phyloP scores from a whole-genome alignment of 2,888 invertebrate species.

The Junonia oenone region DNA sequence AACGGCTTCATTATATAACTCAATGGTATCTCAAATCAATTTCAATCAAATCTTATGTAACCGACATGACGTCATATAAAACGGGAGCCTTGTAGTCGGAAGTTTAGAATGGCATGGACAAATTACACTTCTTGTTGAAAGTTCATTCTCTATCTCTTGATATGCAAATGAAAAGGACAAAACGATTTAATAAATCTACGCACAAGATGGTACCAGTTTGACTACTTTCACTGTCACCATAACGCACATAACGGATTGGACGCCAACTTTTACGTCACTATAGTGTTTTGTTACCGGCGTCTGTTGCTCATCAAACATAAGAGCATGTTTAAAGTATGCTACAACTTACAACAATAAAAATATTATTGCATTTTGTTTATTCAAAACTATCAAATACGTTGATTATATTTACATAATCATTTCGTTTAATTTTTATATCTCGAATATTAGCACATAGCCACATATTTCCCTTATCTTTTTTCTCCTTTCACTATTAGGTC shows the following conservation, averaged over 20 bases:
- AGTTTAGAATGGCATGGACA: slow-evolving; percentile 22
- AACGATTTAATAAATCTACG: slow-evolving; percentile 16
- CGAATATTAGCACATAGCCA: too few relatives aligned
- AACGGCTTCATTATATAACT: slow-evolving; percentile 9
- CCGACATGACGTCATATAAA: slow-evolving; percentile 4
- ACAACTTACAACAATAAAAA: background rate
- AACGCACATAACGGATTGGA: slow-evolving; percentile 37
- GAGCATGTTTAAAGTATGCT: background rate
- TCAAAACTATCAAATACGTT: background rate
- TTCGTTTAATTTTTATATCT: too few relatives aligned
- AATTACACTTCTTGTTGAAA: slow-evolving; percentile 6
- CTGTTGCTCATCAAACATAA: background rate
- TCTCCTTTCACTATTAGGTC: too few relatives aligned
- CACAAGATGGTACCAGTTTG: slow-evolving; percentile 31
- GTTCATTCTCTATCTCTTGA: slow-evolving; percentile 17
- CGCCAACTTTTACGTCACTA: slow-evolving; percentile 29
- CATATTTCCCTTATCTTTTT: too few relatives aligned
- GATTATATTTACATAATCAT: background rate
- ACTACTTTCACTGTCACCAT: slow-evolving; percentile 53
- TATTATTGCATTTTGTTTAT: background rate
- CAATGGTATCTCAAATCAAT: slow-evolving; percentile 17
- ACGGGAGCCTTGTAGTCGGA: slow-evolving; percentile 18
- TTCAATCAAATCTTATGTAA: slow-evolving; percentile 25
- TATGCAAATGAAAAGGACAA: slow-evolving; percentile 25
- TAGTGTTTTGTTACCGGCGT: slow-evolving; percentile 4